Evolutionary conservation across 2,113 vertebrate genomes (phyloP).

Genomic region (Synodontis membranacea): DNA sequence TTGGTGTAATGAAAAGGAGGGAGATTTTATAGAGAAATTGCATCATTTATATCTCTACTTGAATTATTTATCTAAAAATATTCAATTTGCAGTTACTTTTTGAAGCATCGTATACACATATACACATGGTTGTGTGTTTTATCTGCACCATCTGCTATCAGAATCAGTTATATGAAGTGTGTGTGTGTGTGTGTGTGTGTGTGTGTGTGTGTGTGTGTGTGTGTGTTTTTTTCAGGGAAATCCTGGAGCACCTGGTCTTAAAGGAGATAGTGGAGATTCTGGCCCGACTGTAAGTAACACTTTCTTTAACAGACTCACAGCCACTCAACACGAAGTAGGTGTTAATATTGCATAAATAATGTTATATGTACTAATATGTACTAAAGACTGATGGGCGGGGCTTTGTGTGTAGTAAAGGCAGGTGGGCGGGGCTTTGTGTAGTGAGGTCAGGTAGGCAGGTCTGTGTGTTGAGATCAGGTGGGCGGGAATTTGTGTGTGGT

Average conservation of each 20-base stretch:
- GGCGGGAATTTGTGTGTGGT: not conserved
- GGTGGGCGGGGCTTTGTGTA: not conserved
- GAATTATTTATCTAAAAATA: no score
- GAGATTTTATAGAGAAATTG: no score
- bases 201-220: conserved; percentile 33
- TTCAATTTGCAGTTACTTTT: no score
- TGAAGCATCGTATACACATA: no score
- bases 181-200: not conserved
- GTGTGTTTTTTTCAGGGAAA: conserved; percentile 75
- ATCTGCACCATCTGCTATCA: not conserved
- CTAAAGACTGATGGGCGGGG: not conserved
- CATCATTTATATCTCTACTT: no score
- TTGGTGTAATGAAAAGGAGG: no score
- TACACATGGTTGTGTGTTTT: no score
- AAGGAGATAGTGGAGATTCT: conserved; percentile 89
- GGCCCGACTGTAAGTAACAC: conserved; percentile 83
- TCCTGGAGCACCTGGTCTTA: conserved; percentile 86
- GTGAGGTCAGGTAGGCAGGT: not conserved
- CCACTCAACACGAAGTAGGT: not conserved
- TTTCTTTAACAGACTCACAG: not conserved
- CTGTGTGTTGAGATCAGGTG: not conserved
- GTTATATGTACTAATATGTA: no score
- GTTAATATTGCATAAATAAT: no score
- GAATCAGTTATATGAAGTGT: not conserved
- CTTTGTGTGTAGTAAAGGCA: not conserved